Base-by-base conservation (phyloP, 2,888 invertebrate species). In the Synergus gifuensis region DNA sequence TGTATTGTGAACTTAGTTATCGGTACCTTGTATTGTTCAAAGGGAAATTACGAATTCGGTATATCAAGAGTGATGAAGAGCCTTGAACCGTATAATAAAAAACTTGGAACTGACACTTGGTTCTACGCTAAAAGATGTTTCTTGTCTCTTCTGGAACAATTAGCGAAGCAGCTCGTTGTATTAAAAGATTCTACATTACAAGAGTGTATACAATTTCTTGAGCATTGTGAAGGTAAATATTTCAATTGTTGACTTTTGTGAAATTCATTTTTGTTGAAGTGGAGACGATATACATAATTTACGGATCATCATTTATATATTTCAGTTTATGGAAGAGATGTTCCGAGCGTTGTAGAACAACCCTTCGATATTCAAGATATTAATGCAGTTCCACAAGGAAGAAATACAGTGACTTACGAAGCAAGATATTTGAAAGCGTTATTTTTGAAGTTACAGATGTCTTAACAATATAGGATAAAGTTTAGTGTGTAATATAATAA, bases 1-100 rank as follows among this genome's bases (percentile, higher is more conserved):
- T 99, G 99, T 91, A 99, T 99, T 83, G 98, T 99, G 4, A 99
- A 99, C 92, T 94, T 99, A 77, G 99, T 99, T 0, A 99, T 99
- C 84, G 99, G 99, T 16, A 99, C 99, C 0, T 93, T 99, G 58
- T 99, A 99, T 92, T 99, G 99, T 91, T 98, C 99, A 2, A 99
- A 99, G 93, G 98, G 98, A 0, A 99, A 99, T 93, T 99, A 98
- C 89, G 99, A 99, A 92, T 99, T 99, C 93, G 99, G 99, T 1
- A 97, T 99, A 87, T 98, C 98, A 0, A 94, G 99, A 82, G 98
- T 99, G 0, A 98, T 99, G 90, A 99, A 99, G 92, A 99, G 99
- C 60, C 93, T 99, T 80, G 98, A 98, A 89, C 98, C 98, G 0
- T 98, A 97, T 88, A 96, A 97, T 90, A 97, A 97, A 92, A 97